These are phyloP conservation scores for Phortica magna DNA, from an alignment of 2,888 invertebrate species.

Conservation along the genomic window DNA sequence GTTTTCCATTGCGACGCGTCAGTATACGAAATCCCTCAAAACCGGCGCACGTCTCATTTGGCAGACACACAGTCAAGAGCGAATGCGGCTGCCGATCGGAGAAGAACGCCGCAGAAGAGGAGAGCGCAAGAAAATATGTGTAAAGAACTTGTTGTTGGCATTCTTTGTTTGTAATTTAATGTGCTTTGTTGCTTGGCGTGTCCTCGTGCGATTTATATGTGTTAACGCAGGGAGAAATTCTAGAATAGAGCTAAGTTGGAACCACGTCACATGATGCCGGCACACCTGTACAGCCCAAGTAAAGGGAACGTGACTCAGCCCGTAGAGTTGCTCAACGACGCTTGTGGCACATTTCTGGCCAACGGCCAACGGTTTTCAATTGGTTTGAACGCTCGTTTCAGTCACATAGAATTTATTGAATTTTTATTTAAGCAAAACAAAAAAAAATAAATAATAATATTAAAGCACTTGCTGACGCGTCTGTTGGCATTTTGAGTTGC, in stretches of 20 bases:
- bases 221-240: too few relatives aligned
- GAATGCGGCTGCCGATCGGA: not conserved
- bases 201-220: too few relatives aligned
- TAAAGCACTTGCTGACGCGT: slow-evolving; percentile 42
- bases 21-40: slow-evolving; percentile 32
- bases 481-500: slow-evolving; percentile 48
- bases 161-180: too few relatives aligned
- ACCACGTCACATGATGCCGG: too few relatives aligned
- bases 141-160: too few relatives aligned
- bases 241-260: too few relatives aligned
- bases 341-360: slow-evolving; percentile 39
- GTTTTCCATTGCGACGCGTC: slow-evolving; percentile 39
- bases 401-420: not conserved
- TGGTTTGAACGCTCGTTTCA: slow-evolving; percentile 1
- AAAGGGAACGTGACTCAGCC: slow-evolving; percentile 48
- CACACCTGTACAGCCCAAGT: not conserved
- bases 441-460: not conserved
- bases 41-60: slow-evolving; percentile 9
- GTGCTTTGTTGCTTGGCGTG: too few relatives aligned
- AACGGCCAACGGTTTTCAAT: slow-evolving; percentile 43
- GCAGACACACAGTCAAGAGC: slow-evolving; percentile 33
- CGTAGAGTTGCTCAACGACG: too few relatives aligned
- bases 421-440: not conserved
- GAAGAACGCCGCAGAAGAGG: not conserved
- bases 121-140: not conserved